phyloP scores from a whole-genome alignment of 2,113 vertebrate genomes.

The Macquaria ambigua region DNA sequence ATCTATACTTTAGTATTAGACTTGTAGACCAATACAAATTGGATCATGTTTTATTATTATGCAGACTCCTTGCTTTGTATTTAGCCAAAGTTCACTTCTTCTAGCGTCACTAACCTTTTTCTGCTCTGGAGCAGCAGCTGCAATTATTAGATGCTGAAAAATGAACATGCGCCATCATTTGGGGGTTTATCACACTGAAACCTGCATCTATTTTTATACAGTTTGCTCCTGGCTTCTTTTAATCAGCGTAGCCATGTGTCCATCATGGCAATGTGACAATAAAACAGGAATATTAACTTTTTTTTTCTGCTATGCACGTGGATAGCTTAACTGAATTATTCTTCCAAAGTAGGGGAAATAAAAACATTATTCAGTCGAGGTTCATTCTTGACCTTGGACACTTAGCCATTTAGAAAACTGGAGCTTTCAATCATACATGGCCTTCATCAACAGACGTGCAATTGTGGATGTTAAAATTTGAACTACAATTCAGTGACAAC shows the following conservation, averaged over 20 bases:
- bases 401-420: not conserved
- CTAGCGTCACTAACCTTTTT: constrained; percentile 25
- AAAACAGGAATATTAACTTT: constrained; percentile 24
- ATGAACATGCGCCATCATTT: constrained; percentile 27
- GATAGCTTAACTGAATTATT: constrained; percentile 29
- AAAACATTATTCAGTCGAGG: not conserved
- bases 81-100: constrained; percentile 16
- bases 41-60: constrained; percentile 13
- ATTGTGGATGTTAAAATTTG: not conserved
- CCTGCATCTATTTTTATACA: constrained; percentile 41
- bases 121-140: constrained; percentile 29
- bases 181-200: constrained; percentile 31
- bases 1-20: not conserved
- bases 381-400: constrained; percentile 13
- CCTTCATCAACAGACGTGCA: not conserved
- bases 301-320: constrained; percentile 1
- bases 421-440: not conserved
- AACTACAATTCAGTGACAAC: not conserved
- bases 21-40: not conserved
- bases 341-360: not conserved
- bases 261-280: constrained; percentile 45
- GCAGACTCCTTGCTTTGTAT: constrained; percentile 19
- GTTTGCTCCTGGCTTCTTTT: constrained; percentile 52
- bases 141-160: constrained; percentile 34
- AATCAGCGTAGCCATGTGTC: constrained; percentile 50